Conservation (phyloP, 2,113 vertebrate species). For the Isichthys henryi region DNA sequence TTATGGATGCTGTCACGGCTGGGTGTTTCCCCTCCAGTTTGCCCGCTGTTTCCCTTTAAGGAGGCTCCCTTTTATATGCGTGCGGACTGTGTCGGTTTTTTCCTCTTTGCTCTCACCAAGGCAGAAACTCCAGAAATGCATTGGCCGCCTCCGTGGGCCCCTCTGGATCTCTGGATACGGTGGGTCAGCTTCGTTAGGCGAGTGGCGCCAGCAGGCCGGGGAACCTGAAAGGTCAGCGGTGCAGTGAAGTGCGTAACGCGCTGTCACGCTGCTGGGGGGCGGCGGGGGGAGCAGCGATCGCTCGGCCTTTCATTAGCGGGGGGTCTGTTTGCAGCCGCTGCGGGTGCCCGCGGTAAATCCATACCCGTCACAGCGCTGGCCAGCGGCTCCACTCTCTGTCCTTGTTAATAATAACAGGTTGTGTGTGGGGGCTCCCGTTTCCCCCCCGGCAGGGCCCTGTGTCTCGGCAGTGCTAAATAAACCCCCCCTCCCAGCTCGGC, state of each 20-base stretch:
- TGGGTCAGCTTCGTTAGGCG: neutral
- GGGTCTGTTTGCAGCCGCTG: neutral
- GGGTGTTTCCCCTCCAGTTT: neutral
- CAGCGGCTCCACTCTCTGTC: conserved; percentile 65
- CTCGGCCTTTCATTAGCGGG: conserved; percentile 36
- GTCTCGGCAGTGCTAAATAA: conserved; percentile 73
- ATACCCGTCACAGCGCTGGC: conserved; percentile 64
- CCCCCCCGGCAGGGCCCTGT: conserved; percentile 67
- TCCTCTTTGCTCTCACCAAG: neutral
- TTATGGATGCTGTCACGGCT: neutral
- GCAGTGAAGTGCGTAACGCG: conserved; percentile 63
- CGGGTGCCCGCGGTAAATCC: conserved; percentile 59
- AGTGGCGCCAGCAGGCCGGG: conserved; percentile 12
- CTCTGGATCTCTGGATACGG: conserved; percentile 42
- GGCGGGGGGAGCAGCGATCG: conserved; percentile 40
- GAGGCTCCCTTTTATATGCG: neutral
- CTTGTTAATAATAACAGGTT: conserved; percentile 80
- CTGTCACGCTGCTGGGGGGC: conserved; percentile 46
- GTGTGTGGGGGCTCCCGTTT: conserved; percentile 57
- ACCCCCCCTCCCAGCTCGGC: conserved; percentile 60
- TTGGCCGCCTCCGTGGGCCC: neutral
- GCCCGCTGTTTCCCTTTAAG: neutral
- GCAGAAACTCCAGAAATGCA: neutral
- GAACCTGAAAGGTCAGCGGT: conserved; percentile 52
- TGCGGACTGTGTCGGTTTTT: neutral